Conservation (phyloP, 2,113 vertebrate species). For the Porphyrio hochstetteri region DNA sequence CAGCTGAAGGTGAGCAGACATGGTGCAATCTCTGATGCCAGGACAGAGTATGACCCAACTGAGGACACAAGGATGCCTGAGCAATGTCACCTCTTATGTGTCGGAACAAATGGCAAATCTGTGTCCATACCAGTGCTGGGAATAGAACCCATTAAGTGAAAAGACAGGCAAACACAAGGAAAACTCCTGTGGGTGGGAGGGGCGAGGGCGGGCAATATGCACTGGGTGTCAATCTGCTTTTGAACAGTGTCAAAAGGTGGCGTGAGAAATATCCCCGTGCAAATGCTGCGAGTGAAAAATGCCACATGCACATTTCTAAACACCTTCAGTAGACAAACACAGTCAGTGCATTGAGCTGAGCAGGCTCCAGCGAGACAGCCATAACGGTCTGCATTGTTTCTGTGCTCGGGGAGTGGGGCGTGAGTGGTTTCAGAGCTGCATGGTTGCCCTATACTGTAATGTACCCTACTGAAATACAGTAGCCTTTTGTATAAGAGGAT, state of each 20-base stretch:
- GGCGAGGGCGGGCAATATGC: neutral
- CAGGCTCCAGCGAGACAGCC: neutral
- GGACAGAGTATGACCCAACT: rapidly evolving
- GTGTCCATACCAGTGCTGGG: neutral
- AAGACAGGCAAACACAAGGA: neutral
- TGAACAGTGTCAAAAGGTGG: rapidly evolving
- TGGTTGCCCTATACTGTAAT: slow-evolving; percentile 55
- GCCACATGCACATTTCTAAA: slow-evolving; percentile 9
- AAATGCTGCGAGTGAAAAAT: neutral
- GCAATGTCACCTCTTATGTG: neutral
- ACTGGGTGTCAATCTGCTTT: neutral
- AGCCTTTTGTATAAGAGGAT: slow-evolving; percentile 57
- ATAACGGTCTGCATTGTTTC: slow-evolving; percentile 36
- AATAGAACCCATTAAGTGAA: neutral
- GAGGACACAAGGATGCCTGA: neutral
- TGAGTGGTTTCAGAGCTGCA: slow-evolving; percentile 15
- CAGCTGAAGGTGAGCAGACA: neutral
- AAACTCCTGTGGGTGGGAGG: neutral
- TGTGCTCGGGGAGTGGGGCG: neutral
- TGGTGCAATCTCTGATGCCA: neutral
- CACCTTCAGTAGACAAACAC: slow-evolving; percentile 14
- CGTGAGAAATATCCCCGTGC: slow-evolving; percentile 9
- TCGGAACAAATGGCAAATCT: neutral
- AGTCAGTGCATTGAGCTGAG: slow-evolving; percentile 21
- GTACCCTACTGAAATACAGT: slow-evolving; percentile 41